Evolutionary conservation across 1,140 invertebrate species (phyloP).

Genomic region (Amphibalanus amphitrite): DNA sequence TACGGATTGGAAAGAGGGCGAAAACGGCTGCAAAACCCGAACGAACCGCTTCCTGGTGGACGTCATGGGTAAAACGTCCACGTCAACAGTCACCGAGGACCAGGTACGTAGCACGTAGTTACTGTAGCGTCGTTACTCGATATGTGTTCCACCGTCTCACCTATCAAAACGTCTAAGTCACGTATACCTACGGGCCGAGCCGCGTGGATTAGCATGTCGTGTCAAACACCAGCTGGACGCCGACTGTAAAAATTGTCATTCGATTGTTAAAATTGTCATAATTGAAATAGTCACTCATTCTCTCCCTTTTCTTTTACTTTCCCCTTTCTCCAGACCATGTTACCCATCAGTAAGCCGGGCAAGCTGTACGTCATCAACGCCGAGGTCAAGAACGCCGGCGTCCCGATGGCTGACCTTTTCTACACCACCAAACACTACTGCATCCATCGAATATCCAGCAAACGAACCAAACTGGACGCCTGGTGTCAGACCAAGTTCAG

Average conservation of each 20-base stretch:
- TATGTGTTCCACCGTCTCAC: too few relatives aligned
- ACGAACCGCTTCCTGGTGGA: background rate
- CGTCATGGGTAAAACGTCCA: background rate
- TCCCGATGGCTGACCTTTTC: slow-evolving; percentile 87
- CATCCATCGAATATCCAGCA: slow-evolving; percentile 25
- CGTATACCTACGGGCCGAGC: too few relatives aligned
- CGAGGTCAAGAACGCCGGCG: slow-evolving; percentile 62
- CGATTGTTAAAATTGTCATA: too few relatives aligned
- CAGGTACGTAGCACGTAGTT: too few relatives aligned
- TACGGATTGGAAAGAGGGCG: background rate
- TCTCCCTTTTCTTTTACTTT: too few relatives aligned
- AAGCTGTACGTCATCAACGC: slow-evolving; percentile 69
- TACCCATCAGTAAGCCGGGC: slow-evolving; percentile 66
- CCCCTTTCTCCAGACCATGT: slow-evolving; percentile 31
- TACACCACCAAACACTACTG: slow-evolving; percentile 71
- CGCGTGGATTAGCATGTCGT: too few relatives aligned
- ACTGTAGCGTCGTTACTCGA: too few relatives aligned
- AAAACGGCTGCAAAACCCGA: background rate
- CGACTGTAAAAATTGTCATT: too few relatives aligned
- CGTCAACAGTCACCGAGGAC: background rate
- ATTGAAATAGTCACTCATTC: too few relatives aligned
- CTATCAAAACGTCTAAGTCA: too few relatives aligned
- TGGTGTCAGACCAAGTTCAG: too few relatives aligned
- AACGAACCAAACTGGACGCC: slow-evolving; percentile 26
- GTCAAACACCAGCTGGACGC: too few relatives aligned